These are phyloP conservation scores for Cordilura impudica DNA, from an alignment of 2,888 invertebrate genomes.

Conservation along the genomic window DNA sequence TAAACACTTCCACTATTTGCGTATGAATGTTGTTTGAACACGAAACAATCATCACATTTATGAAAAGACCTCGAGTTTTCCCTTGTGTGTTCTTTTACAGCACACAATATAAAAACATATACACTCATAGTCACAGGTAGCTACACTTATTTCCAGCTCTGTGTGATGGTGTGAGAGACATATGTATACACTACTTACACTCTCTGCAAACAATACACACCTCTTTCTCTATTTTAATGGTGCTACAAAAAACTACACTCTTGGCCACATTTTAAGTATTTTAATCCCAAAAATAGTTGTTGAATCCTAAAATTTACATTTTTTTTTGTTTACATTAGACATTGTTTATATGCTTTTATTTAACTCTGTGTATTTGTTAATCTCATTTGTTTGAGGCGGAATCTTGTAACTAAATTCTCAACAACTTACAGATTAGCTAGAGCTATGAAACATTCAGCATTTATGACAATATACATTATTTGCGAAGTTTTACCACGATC, in stretches of 20 bases:
- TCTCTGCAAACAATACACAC: slow-evolving; percentile 35
- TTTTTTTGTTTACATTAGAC: no score
- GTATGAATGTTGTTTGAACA: slow-evolving; percentile 50
- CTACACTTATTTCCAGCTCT: slow-evolving; percentile 12
- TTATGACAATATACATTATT: no score
- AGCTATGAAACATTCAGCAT: no score
- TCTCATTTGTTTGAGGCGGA: no score
- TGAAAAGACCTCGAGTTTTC: slow-evolving; percentile 51
- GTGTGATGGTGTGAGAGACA: slow-evolving; percentile 3
- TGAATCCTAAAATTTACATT: no score
- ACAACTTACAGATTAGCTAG: no score
- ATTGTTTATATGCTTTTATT: no score
- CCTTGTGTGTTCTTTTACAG: background rate
- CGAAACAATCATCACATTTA: slow-evolving; percentile 52
- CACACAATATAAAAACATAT: background rate
- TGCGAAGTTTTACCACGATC: no score
- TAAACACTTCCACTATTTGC: slow-evolving; percentile 55
- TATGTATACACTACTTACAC: slow-evolving; percentile 5
- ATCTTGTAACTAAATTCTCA: no score
- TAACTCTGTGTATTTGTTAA: no score
- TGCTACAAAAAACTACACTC: background rate
- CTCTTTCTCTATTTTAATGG: slow-evolving; percentile 6
- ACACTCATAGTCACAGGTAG: slow-evolving; percentile 5
- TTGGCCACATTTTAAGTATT: no score
- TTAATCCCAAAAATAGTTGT: no score